These are phyloP conservation scores for Ephydatia muelleri DNA, from an alignment of 37 sponge, comb jelly and placozoan genomes.

Conservation along the genomic window DNA sequence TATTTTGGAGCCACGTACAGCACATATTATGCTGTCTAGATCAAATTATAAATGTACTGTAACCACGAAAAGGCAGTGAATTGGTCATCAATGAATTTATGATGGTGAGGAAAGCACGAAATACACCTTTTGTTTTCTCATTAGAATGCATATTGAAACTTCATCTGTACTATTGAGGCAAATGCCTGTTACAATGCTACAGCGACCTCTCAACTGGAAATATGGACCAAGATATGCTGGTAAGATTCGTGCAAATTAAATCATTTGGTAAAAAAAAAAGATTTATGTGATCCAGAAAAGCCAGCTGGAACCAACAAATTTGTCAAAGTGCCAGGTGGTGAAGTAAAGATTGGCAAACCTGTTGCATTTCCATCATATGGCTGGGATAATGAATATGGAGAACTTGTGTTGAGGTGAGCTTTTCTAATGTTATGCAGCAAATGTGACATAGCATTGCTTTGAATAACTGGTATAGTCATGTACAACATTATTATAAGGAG, in stretches of 20 bases:
- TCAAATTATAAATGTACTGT: too few species aligned
- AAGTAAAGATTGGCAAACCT: constrained; percentile 66
- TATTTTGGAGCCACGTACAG: too few species aligned
- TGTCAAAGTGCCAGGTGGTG: constrained; percentile 46
- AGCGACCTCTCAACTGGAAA: constrained; percentile 59
- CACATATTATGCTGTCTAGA: too few species aligned
- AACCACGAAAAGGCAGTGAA: too few species aligned
- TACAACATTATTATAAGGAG: background rate
- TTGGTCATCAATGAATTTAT: too few species aligned
- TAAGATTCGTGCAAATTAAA: background rate
- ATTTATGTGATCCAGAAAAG: background rate
- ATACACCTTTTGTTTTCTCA: too few species aligned
- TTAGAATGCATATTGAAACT: constrained; percentile 70
- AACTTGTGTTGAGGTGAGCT: background rate
- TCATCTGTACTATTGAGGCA: constrained; percentile 71
- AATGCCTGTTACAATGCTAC: constrained; percentile 62
- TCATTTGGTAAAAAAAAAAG: too few species aligned
- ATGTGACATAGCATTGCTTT: too few species aligned
- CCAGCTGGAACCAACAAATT: constrained; percentile 54
- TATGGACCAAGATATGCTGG: constrained; percentile 67
- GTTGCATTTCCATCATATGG: constrained; percentile 76
- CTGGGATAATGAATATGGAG: constrained; percentile 87
- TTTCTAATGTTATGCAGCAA: background rate
- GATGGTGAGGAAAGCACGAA: too few species aligned
- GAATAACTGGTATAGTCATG: too few species aligned